Evolutionary conservation across 2,888 invertebrate genomes (phyloP), one percentile per base, ranked within the genome.

Genomic region (Thysanoteuthis rhombus): DNA sequence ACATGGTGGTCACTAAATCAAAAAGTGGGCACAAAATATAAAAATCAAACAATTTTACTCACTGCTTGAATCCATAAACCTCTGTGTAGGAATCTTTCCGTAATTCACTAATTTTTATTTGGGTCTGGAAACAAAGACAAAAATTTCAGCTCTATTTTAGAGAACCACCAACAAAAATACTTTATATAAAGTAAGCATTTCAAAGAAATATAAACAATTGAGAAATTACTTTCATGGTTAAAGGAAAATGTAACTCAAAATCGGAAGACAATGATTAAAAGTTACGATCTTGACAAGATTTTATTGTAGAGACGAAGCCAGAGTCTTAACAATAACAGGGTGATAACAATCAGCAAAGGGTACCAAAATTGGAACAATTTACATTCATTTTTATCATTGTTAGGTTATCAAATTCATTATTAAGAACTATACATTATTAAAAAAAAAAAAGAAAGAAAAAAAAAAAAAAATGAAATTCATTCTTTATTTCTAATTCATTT

Each of bases 31-130:
- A 16, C 12, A 75, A 75, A 36, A 58, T 4, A 8, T 25, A 45
- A 47, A 28, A 91, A 92, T 36, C 47, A 12, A 19, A 32, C 22
- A 12, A 40, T 40, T 90, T 40, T 45, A 94, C 94, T 94, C 93
- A 94, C 94, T 94, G 94, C n/a, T 93, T 94, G 39, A 93, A 89
- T 92, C 93, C 94, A 16, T 92, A 92, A 40, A 92, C 28, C n/a
- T 92, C 92, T 92, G 92, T 92, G 36, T 92, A 92, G 12, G 92
- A 22, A 39, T 92, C 92, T 45, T 92, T 92, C n/a, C 92, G 92
- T 92, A 92, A 45, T 45, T 92, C 92, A 92, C 92, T 40, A 45
- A 92, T 40, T 92, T 92, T 92, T 32, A 92, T 40, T 25, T 40
- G 92, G 12, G 45, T 40, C 92, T 92, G 92, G 32, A 92, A 75